Evolutionary conservation across 2,888 invertebrate genomes (phyloP), one percentile per base, ranked within the genome.

Genomic region (Volucella bombylans): DNA sequence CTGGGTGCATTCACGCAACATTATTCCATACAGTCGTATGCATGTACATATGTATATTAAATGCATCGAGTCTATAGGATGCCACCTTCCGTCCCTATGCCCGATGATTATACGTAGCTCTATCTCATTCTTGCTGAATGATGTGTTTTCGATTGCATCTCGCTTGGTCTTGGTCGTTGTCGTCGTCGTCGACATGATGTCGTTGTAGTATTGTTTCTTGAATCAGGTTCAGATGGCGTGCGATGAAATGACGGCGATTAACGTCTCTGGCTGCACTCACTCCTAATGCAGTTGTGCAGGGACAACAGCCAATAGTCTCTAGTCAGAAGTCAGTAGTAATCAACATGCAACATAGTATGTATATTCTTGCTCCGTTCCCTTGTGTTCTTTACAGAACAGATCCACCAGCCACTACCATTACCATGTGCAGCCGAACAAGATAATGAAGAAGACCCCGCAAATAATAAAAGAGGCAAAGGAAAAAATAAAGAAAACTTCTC

Each of bases 1-100:
- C 85, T 81, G 81, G 85, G 64, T 83, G 59, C 80, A 54, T 41
- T 43, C 68, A 78, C 77, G 82, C 86, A 82, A 86, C 78, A 69
- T 65, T 38, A 52, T 43, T 31, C 12, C 6, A 64, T 15, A 43
- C 61, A 10, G 11, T 41, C 1, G 31, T 9, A 12, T 18, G 61
- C 52, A 59, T 52, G 41, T 18, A 10, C 41, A 18, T 50, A 11
- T 18, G 15, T 12, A 18, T 14, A 59, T 18, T 11, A 39, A 41
- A 41, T 8, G 15, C 50, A 14, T 55, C 23, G 18, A 39, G 11
- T 41, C 23, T 23, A 3, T 23, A 15, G 23, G 1, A 23, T 14
- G 6, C n/a, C 45, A 12, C 18, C 39, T 12, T 43, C 61, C 61
- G 57, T 38, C 38, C n/a, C 38, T 11, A 10, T 18, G 10, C 52